Percentiles rank a stretch among this genome's conserved stretches.
phyloP scores from a whole-genome alignment of 2,888 invertebrate genomes.

The Agrypnus murinus region DNA sequence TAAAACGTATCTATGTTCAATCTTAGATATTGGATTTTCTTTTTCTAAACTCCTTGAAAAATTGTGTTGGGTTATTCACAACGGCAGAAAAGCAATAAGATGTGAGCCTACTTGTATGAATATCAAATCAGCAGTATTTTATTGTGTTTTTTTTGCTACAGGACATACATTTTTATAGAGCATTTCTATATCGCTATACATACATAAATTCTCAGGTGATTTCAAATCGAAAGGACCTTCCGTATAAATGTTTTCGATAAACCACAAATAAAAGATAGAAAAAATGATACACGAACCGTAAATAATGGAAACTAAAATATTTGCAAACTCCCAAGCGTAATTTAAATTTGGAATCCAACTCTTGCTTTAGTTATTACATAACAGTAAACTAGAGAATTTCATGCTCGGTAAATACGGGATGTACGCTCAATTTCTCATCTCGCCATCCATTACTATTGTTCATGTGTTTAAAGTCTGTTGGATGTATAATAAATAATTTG shows the following conservation, averaged over 20 bases:
- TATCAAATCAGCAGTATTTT: slow-evolving; percentile 17
- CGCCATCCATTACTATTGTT: neutral
- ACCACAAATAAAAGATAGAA: no score
- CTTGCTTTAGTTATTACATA: neutral
- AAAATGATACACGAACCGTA: no score
- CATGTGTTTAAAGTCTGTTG: neutral
- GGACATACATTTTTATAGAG: neutral
- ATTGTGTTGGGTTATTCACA: neutral
- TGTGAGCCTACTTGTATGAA: slow-evolving; percentile 17
- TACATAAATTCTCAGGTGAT: no score
- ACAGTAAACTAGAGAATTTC: slow-evolving; percentile 1
- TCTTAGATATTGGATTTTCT: neutral
- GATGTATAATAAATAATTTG: neutral
- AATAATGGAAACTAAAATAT: no score
- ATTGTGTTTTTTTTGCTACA: slow-evolving; percentile 1
- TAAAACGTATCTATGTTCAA: no score
- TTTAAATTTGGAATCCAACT: neutral
- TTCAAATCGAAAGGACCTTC: no score
- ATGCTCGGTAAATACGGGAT: slow-evolving; percentile 7
- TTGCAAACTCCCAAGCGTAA: neutral
- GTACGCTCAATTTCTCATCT: slow-evolving; percentile 7
- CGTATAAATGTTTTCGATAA: no score
- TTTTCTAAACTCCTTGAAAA: neutral
- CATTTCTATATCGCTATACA: neutral
- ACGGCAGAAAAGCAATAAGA: slow-evolving; percentile 3